A percentile compares a stretch with the other conserved stretches of the same genome.
Evolutionary conservation across 2,797 vertebrate genomes (phyloP).

Genomic region (Synaphobranchus kaupii): DNA sequence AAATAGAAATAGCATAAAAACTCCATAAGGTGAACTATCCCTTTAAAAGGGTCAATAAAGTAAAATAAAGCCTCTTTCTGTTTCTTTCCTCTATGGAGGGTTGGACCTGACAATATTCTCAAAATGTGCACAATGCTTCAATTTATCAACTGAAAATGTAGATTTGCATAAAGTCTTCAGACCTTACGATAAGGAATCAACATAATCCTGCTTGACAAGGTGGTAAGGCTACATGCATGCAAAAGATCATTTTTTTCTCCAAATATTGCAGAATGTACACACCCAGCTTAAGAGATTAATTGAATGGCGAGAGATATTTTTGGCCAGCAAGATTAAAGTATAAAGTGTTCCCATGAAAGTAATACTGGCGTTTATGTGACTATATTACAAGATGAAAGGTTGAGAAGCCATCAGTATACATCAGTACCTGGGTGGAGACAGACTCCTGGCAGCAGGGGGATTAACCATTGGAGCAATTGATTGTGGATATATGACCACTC

Average conservation of each 20-base stretch:
- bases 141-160: neutral
- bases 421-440: neutral
- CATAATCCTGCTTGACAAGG: neutral
- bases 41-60: neutral
- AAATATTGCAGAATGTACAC: neutral
- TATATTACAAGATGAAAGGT: neutral
- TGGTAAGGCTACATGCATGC: neutral
- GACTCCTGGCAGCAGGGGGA: conserved; percentile 4
- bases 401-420: neutral
- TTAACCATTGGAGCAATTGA: neutral
- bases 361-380: neutral
- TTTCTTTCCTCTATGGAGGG: neutral
- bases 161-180: neutral
- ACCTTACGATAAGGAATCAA: neutral
- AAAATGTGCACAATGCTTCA: neutral
- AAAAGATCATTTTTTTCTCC: neutral
- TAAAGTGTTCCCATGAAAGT: neutral
- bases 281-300: neutral
- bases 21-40: neutral
- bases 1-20: neutral
- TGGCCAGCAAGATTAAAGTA: neutral
- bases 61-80: too few species aligned
- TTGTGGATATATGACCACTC: neutral
- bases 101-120: neutral
- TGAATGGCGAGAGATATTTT: neutral